Evolutionary conservation across 2,113 vertebrate genomes (phyloP).

Genomic region (Corythaixoides concolor): DNA sequence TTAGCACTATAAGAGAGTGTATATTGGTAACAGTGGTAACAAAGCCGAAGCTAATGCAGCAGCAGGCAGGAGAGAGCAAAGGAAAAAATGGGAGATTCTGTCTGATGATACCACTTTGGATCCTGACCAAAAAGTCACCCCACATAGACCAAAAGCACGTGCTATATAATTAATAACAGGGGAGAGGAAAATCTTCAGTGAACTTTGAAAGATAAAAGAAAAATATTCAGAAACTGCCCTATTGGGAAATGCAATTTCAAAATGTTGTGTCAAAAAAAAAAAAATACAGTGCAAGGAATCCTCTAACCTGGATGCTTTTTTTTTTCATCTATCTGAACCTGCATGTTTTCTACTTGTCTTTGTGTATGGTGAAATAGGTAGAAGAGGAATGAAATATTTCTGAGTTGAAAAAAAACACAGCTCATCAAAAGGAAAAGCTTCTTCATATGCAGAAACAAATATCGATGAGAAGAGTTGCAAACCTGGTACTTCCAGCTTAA

Average conservation of each 20-base stretch:
- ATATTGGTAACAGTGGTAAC: not conserved
- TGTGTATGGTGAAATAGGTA: not conserved
- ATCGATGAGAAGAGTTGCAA: not conserved
- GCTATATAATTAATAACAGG: fast-evolving
- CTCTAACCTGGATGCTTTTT: not conserved
- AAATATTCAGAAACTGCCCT: not conserved
- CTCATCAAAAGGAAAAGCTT: not conserved
- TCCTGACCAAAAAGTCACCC: not conserved
- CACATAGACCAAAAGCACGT: not conserved
- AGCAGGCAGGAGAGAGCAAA: not conserved
- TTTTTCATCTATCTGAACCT: not conserved
- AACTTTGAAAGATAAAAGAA: not conserved
- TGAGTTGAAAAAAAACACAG: not conserved
- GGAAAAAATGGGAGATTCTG: not conserved
- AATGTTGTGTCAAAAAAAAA: not conserved
- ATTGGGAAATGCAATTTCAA: not conserved
- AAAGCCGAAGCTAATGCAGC: not conserved
- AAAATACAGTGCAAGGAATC: not conserved
- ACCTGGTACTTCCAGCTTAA: not conserved
- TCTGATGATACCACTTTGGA: not conserved
- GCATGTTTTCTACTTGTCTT: not conserved
- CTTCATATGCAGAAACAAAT: not conserved
- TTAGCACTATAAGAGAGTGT: not conserved
- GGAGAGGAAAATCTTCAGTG: not conserved
- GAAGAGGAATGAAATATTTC: not conserved